These are phyloP conservation scores for Diplodus puntazzo DNA, from an alignment of 2,797 vertebrate genomes.

Conservation along the genomic window DNA sequence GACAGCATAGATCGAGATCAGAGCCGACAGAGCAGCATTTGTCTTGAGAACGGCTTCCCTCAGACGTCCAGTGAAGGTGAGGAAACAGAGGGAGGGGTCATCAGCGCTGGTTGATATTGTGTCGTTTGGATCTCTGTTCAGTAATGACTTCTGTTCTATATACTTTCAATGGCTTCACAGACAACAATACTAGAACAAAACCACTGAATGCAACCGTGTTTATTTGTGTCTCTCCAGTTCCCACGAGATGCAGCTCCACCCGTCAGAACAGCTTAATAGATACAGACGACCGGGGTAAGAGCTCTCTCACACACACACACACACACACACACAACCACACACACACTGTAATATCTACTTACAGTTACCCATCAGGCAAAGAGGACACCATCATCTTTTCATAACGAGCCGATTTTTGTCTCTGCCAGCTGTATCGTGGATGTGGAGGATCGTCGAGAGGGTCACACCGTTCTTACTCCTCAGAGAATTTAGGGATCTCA, in stretches of 20 bases:
- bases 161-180: no score
- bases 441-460: slow-evolving; percentile 44
- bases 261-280: slow-evolving; percentile 35
- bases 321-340: slow-evolving; percentile 5
- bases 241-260: slow-evolving; percentile 23
- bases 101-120: not conserved
- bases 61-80: slow-evolving; percentile 56
- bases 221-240: slow-evolving; percentile 44
- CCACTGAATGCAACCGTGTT: not conserved
- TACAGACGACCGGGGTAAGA: slow-evolving; percentile 41
- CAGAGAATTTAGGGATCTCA: slow-evolving; percentile 56
- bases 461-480: slow-evolving; percentile 27
- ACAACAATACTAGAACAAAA: no score
- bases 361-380: not conserved
- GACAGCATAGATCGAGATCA: slow-evolving; percentile 43
- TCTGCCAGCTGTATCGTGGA: slow-evolving; percentile 65
- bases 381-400: not conserved
- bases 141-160: not conserved
- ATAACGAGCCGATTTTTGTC: not conserved
- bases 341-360: not conserved
- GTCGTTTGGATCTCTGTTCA: not conserved
- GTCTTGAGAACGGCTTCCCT: slow-evolving; percentile 2
- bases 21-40: slow-evolving; percentile 23
- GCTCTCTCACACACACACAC: not conserved
- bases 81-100: not conserved